Conservation (phyloP, 2,113 vertebrate genomes). For the Lethenteron camtschaticum region DNA sequence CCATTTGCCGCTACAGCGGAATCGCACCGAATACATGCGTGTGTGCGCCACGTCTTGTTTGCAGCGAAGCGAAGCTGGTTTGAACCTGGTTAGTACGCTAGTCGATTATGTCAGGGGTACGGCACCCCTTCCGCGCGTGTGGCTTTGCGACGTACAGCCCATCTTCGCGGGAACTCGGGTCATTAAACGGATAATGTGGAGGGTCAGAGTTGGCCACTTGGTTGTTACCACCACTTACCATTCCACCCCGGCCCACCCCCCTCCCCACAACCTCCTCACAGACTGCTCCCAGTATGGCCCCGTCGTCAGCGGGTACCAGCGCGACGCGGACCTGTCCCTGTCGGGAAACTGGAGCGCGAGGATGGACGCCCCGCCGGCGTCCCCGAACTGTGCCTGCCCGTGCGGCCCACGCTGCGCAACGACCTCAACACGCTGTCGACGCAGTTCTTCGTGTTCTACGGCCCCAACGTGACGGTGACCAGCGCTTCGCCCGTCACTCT, state of each 20-base stretch:
- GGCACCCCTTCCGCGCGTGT: too few species aligned
- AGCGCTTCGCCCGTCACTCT: conserved; percentile 63
- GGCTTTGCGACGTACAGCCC: too few species aligned
- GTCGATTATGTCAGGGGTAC: too few species aligned
- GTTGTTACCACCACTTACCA: not conserved
- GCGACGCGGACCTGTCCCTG: conserved; percentile 11
- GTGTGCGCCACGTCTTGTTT: too few species aligned
- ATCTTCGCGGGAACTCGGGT: too few species aligned
- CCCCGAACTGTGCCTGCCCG: conserved; percentile 52
- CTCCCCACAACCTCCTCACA: conserved; percentile 14
- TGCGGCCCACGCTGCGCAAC: conserved; percentile 72
- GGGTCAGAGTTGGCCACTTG: too few species aligned
- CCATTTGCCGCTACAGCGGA: too few species aligned
- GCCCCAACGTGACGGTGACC: conserved; percentile 65
- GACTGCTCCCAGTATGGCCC: conserved; percentile 55
- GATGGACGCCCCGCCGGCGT: conserved; percentile 17
- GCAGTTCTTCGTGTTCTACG: conserved; percentile 95
- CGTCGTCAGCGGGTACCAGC: conserved; percentile 26
- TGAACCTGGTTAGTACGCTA: too few species aligned
- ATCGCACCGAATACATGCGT: too few species aligned
- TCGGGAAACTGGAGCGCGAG: conserved; percentile 24
- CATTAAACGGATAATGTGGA: too few species aligned
- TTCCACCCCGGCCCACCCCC: not conserved
- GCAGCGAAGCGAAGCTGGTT: too few species aligned
- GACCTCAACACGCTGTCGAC: conserved; percentile 94